phyloP scores from a whole-genome alignment of 2,797 vertebrate genomes.

The Glyptemys insculpta region DNA sequence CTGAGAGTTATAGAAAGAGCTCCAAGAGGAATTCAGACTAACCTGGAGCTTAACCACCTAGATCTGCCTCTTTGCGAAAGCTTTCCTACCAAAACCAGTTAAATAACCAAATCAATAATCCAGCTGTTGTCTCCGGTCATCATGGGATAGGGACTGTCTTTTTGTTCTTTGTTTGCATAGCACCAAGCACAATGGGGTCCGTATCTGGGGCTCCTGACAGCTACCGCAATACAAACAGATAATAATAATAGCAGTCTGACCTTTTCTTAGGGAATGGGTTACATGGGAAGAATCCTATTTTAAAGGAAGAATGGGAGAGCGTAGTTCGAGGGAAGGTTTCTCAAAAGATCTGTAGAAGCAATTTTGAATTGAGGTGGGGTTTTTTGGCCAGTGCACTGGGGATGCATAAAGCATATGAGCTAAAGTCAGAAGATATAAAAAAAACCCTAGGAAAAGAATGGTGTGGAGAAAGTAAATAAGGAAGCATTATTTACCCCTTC shows the following conservation, averaged over 20 bases:
- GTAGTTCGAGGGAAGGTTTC: no score
- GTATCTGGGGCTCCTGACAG: not conserved
- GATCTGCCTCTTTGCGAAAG: not conserved
- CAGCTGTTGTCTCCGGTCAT: not conserved
- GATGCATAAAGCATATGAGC: no score
- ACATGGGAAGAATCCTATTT: not conserved
- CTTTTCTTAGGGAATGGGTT: not conserved
- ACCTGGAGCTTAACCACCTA: not conserved
- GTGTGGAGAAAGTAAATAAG: no score
- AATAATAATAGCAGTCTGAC: not conserved
- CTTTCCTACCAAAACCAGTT: not conserved
- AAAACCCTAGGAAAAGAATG: no score
- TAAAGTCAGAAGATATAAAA: no score
- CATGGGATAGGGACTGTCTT: not conserved
- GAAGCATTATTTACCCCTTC: no score
- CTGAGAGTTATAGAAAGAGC: not conserved
- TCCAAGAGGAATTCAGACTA: not conserved
- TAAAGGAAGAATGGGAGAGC: fast-evolving
- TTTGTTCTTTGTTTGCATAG: not conserved
- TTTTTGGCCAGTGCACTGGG: no score
- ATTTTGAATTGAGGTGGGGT: no score
- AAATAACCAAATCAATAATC: not conserved
- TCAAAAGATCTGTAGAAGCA: no score
- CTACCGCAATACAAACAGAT: not conserved
- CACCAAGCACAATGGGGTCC: not conserved